A percentile compares a stretch with the other conserved stretches of the same genome.
phyloP scores from a whole-genome alignment of 2,113 vertebrate genomes.

The Zosterops lateralis region DNA sequence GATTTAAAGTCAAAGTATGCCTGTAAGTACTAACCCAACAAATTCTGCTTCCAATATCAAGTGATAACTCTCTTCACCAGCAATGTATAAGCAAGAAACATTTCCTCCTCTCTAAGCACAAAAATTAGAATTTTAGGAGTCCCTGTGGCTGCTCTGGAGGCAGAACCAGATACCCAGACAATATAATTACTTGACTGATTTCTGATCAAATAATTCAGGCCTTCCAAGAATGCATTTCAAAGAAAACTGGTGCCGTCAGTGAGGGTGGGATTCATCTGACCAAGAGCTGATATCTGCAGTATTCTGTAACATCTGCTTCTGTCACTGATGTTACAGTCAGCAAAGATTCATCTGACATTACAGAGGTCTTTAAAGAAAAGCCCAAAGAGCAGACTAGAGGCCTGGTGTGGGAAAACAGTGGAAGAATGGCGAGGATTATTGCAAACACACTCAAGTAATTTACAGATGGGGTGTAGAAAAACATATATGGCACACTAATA shows the following conservation, averaged over 20 bases:
- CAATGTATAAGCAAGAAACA: neutral
- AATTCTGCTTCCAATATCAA: neutral
- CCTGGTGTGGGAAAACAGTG: fast-evolving
- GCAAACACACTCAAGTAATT: neutral
- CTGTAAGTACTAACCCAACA: neutral
- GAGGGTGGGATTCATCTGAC: neutral
- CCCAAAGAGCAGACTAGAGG: neutral
- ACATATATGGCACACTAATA: neutral
- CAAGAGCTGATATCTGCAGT: neutral
- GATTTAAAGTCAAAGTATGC: neutral
- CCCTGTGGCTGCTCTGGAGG: neutral
- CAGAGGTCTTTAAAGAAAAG: neutral
- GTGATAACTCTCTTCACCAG: neutral
- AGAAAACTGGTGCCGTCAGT: neutral
- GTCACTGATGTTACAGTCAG: neutral
- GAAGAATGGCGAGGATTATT: neutral
- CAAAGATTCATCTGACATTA: neutral
- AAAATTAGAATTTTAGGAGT: neutral
- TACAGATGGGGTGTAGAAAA: neutral
- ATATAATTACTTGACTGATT: neutral
- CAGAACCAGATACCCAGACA: neutral
- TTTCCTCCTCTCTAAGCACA: neutral
- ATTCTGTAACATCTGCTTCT: neutral
- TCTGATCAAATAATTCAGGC: neutral
- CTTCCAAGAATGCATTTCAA: neutral